These are phyloP conservation scores for Oxyruncus cristatus DNA, from an alignment of 2,113 vertebrate genomes.

Conservation along the genomic window DNA sequence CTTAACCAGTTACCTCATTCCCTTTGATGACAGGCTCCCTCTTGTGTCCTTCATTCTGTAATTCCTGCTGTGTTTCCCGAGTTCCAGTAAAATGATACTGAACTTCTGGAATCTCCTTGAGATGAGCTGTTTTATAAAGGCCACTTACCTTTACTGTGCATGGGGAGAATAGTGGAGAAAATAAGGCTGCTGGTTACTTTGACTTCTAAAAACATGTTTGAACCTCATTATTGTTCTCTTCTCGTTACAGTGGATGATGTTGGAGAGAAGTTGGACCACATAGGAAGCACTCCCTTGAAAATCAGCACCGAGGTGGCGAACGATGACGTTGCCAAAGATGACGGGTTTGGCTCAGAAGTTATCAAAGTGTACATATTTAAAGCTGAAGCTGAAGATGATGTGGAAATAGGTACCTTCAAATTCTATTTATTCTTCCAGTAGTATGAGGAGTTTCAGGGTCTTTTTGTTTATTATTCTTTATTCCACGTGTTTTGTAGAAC, in stretches of 20 bases:
- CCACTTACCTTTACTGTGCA: background rate
- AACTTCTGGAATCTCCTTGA: background rate
- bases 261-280: slow-evolving; percentile 93
- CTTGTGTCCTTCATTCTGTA: background rate
- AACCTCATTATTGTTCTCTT: slow-evolving; percentile 26
- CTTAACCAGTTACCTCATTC: background rate
- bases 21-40: background rate
- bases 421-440: background rate
- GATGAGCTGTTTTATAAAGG: background rate
- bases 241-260: slow-evolving; percentile 92
- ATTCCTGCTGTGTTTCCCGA: background rate
- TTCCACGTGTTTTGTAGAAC: background rate
- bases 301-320: slow-evolving; percentile 91
- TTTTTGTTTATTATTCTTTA: background rate
- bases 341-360: slow-evolving; percentile 92
- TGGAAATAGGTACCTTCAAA: slow-evolving; percentile 86
- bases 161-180: background rate
- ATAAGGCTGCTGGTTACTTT: background rate
- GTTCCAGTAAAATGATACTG: background rate
- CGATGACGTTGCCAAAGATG: slow-evolving; percentile 90
- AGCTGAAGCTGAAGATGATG: slow-evolving; percentile 98
- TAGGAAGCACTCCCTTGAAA: slow-evolving; percentile 91
- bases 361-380: slow-evolving; percentile 99
- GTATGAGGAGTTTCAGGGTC: background rate
- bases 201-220: background rate